Evolutionary conservation across 2,888 invertebrate genomes (phyloP).

Genomic region (Thysanoteuthis rhombus): DNA sequence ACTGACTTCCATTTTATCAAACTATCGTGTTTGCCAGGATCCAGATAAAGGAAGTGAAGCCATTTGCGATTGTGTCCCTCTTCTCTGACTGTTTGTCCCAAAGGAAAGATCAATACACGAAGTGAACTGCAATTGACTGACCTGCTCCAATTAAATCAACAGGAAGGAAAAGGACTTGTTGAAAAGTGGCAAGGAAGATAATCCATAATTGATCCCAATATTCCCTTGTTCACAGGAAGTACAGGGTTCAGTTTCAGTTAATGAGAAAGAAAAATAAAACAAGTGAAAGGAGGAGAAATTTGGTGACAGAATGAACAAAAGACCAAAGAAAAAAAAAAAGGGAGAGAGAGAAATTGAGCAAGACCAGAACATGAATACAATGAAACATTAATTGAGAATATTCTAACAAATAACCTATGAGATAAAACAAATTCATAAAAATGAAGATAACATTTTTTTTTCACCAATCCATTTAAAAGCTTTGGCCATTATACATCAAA

Average conservation of each 20-base stretch:
- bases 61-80: not conserved
- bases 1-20: no score
- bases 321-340: not conserved
- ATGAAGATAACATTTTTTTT: no score
- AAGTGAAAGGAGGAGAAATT: not conserved
- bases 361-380: not conserved
- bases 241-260: not conserved
- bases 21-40: no score
- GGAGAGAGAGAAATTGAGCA: not conserved
- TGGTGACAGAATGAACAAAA: not conserved
- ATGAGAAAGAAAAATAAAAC: not conserved
- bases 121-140: not conserved
- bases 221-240: not conserved
- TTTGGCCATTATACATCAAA: not conserved
- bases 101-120: not conserved
- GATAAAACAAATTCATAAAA: not conserved
- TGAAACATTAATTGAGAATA: not conserved
- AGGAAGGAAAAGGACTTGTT: not conserved
- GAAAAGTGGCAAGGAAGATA: not conserved
- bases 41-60: no score
- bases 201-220: not conserved
- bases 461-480: not conserved
- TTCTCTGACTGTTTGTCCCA: not conserved
- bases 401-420: not conserved
- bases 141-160: not conserved